Evolutionary conservation across 2,113 vertebrate genomes (phyloP).

Genomic region (Ophiodon elongatus): DNA sequence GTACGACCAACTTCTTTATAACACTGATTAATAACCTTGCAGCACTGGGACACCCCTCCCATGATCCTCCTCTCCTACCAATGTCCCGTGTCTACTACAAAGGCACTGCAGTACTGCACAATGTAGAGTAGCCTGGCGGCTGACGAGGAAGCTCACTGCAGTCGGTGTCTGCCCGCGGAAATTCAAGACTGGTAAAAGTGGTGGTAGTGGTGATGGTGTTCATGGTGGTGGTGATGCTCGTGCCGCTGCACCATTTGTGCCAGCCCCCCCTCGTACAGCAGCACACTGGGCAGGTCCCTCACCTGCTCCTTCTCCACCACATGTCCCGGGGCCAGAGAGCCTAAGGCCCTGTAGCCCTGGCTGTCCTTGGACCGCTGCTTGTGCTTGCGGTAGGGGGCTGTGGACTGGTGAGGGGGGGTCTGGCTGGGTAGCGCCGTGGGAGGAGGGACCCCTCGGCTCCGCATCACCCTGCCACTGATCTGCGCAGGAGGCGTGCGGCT

Average conservation of each 20-base stretch:
- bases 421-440: constrained; percentile 82
- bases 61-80: constrained; percentile 29
- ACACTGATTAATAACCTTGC: constrained; percentile 59
- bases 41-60: constrained; percentile 26
- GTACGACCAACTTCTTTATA: constrained; percentile 54
- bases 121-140: neutral
- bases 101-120: constrained; percentile 31
- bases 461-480: constrained; percentile 84
- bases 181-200: constrained; percentile 97
- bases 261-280: constrained; percentile 92
- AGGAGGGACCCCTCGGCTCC: constrained; percentile 87
- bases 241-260: constrained; percentile 96
- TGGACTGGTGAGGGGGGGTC: constrained; percentile 87
- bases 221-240: constrained; percentile 97
- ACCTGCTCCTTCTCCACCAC: constrained; percentile 91
- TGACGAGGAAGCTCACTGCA: neutral
- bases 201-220: constrained; percentile 99
- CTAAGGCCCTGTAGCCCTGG: constrained; percentile 87
- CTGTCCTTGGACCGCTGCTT: constrained; percentile 93
- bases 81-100: constrained; percentile 34
- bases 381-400: constrained; percentile 92
- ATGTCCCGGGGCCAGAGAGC: constrained; percentile 82
- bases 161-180: constrained; percentile 55
- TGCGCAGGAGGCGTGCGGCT: constrained; percentile 85
- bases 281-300: constrained; percentile 88